Base-by-base conservation (phyloP, 2,888 invertebrate species). In the Ceramica pisi region DNA sequence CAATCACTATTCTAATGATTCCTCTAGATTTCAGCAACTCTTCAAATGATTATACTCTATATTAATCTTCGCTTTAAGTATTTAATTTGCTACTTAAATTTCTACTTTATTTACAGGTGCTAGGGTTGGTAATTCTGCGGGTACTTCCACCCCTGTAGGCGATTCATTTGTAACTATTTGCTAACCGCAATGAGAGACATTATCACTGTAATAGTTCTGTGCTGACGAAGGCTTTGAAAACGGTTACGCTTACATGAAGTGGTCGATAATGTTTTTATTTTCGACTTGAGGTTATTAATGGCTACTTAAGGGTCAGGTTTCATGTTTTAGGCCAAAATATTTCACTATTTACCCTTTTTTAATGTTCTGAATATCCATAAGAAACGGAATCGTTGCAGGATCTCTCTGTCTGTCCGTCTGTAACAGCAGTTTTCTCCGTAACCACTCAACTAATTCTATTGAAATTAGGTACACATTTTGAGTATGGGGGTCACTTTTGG, bases 131-230 rank as follows among this genome's bases (percentile, higher is more conserved):
- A 62, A 71, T 80, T 5, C n/a, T 2, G n/a, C 21, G 10, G 0
- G 0, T 0, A 1, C 16, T 31, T 35, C 19, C 12, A 38, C 10
- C 16, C 31, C 51, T 51, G 38, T 59, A 59, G 61, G 76, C 60
- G 59, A 71, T 74, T 76, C 63, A 74, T 72, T 81, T 74, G 59
- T 76, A 68, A 71, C 71, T 83, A 83, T 83, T 81, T 81, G 81
- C 66, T 71, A 21, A 55, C 74, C 70, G 56, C 80, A 81, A 76
- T 62, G 74, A 60, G 62, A 26, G 73, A 63, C 72, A 80, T 74
- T 80, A 73, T 77, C 80, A 63, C 56, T 57, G 63, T 79, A 76
- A 77, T 77, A 80, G 80, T 63, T 68, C 7, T 48, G 55, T 59
- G 69, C 57, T 66, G 69, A 63, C 59, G 63, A 67, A 65, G 23